phyloP scores from a whole-genome alignment of 2,797 vertebrate species.

The Pipistrellus kuhlii region DNA sequence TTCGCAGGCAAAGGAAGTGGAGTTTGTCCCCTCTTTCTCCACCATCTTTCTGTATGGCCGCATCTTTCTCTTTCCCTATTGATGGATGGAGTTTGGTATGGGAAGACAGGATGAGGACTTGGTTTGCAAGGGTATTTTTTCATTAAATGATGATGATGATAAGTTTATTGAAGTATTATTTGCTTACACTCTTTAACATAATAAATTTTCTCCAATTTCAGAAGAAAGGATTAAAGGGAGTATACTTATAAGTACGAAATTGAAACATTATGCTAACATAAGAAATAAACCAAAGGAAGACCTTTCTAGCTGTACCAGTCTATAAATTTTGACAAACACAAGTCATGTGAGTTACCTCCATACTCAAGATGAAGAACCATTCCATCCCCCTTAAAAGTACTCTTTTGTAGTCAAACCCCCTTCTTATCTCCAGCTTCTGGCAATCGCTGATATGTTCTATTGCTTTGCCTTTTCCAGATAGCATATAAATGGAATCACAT shows the following conservation, averaged over 20 bases:
- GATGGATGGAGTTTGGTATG: background rate
- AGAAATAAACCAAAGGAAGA: background rate
- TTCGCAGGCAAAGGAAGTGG: background rate
- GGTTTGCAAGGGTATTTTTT: background rate
- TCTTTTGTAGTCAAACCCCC: background rate
- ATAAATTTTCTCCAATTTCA: background rate
- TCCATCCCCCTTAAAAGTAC: background rate
- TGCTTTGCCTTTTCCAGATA: background rate
- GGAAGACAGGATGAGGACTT: background rate
- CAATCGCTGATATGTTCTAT: background rate
- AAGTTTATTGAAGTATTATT: slow-evolving; percentile 36
- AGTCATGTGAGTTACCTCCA: background rate
- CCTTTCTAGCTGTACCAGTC: background rate
- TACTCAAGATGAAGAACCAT: background rate
- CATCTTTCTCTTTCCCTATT: background rate
- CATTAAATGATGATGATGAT: background rate
- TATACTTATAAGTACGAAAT: background rate
- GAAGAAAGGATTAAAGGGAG: slow-evolving; percentile 17
- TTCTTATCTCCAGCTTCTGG: background rate
- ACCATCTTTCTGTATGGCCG: background rate
- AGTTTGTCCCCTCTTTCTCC: background rate
- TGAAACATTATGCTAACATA: background rate
- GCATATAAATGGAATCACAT: background rate
- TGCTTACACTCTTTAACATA: background rate
- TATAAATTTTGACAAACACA: slow-evolving; percentile 2